Percentiles rank a stretch among this genome's conserved stretches.
phyloP scores from a whole-genome alignment of 37 sponge, comb jelly and placozoan genomes.

The Haliclona indistincta region DNA sequence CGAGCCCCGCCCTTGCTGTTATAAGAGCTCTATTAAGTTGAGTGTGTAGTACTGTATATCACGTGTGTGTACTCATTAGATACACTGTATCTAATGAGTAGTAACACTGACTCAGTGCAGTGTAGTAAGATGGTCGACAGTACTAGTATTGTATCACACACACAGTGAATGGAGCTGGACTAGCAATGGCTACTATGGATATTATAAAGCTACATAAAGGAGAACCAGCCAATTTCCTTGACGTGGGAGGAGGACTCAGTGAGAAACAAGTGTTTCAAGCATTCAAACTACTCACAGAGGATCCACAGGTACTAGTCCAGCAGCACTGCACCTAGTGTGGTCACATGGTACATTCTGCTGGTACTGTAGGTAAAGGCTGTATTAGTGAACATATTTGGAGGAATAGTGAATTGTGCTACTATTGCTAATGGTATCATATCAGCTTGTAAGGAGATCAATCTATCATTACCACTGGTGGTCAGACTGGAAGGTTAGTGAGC shows the following conservation, averaged over 20 bases:
- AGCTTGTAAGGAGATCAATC: conserved; percentile 79
- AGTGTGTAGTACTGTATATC: no score
- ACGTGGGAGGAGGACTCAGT: conserved; percentile 92
- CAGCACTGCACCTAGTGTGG: background rate
- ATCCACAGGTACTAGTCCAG: conserved; percentile 65
- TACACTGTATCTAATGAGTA: no score
- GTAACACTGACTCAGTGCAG: no score
- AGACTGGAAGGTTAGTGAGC: conserved; percentile 90
- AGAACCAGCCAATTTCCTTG: conserved; percentile 97
- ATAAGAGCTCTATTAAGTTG: no score
- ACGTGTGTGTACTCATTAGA: no score
- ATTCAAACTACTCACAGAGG: conserved; percentile 83
- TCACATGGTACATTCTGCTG: no score
- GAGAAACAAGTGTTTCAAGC: conserved; percentile 89
- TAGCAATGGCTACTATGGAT: conserved; percentile 99
- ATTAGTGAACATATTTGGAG: conserved; percentile 97
- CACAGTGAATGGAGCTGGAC: conserved; percentile 99
- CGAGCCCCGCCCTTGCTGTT: no score
- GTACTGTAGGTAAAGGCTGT: conserved; percentile 88
- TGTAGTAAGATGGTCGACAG: no score
- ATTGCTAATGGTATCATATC: conserved; percentile 92
- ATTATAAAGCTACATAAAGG: conserved; percentile 96
- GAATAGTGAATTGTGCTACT: conserved; percentile 94
- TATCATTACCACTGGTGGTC: conserved; percentile 88
- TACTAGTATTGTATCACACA: no score